Conservation (phyloP, 2,113 vertebrate genomes). For the Pungitius pungitius region DNA sequence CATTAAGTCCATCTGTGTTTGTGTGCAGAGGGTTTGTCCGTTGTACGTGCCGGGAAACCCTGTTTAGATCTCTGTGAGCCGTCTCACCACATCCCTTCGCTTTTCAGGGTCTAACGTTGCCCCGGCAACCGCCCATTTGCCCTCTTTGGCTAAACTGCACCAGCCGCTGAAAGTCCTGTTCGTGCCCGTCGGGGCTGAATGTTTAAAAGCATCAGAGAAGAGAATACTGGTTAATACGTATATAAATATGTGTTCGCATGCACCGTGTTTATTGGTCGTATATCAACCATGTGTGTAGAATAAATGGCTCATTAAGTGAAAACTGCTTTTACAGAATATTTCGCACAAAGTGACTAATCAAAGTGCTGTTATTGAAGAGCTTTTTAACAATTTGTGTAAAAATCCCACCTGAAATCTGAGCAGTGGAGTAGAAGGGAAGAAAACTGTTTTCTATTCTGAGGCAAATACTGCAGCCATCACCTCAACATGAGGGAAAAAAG, state of each 20-base stretch:
- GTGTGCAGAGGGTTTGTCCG: constrained; percentile 6
- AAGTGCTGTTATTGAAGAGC: not conserved
- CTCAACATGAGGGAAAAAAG: no score
- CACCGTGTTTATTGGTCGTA: not conserved
- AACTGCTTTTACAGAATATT: not conserved
- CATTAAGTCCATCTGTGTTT: not conserved
- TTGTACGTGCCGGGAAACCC: constrained; percentile 7
- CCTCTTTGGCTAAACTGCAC: not conserved
- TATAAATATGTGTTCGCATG: not conserved
- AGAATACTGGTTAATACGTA: not conserved
- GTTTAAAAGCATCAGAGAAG: not conserved
- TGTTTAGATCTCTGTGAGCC: constrained; percentile 15
- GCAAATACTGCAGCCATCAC: no score
- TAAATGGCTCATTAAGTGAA: not conserved
- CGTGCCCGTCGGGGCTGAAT: not conserved
- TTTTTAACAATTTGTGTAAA: no score
- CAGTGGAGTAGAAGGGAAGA: no score
- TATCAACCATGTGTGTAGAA: not conserved
- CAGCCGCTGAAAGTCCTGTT: not conserved
- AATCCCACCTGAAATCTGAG: no score
- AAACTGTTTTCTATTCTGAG: no score
- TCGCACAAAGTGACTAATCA: no score
- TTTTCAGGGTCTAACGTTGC: not conserved
- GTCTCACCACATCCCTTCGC: not conserved
- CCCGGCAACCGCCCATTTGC: not conserved